These are phyloP conservation scores for Harlomillsia oculata DNA, from an alignment of 1,140 invertebrate genomes.

Conservation along the genomic window DNA sequence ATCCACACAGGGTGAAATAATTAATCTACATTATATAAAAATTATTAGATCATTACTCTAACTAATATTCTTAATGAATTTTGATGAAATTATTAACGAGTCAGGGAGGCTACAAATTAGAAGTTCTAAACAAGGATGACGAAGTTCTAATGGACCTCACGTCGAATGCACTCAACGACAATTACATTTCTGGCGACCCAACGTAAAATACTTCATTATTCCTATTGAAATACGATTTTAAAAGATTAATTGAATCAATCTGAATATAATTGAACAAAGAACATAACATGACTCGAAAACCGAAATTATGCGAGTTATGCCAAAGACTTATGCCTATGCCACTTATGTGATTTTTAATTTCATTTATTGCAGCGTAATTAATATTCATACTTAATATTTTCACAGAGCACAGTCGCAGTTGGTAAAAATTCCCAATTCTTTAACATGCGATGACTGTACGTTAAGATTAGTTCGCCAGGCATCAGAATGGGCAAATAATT, in stretches of 20 bases:
- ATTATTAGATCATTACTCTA: neutral
- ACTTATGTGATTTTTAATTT: no score
- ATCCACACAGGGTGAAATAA: constrained; percentile 74
- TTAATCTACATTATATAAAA: neutral
- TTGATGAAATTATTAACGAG: neutral
- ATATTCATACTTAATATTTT: constrained; percentile 42
- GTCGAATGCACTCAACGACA: constrained; percentile 58
- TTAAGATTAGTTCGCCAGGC: constrained; percentile 75
- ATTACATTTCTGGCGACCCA: constrained; percentile 65
- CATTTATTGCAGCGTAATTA: no score
- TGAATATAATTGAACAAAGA: no score
- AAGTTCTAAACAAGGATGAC: constrained; percentile 68
- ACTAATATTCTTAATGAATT: neutral
- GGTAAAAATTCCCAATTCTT: constrained; percentile 66
- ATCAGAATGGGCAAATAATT: no score
- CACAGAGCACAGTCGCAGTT: constrained; percentile 66
- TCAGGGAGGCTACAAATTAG: constrained; percentile 76
- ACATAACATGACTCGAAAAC: no score
- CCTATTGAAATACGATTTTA: no score
- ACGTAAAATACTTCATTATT: no score
- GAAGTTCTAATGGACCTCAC: constrained; percentile 71
- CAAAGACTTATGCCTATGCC: no score
- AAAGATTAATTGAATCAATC: no score
- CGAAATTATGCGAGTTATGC: no score
- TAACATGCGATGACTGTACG: constrained; percentile 79